These are phyloP conservation scores for Melanotaenia parkinsoni DNA, from an alignment of 2,797 vertebrate species.

Conservation along the genomic window DNA sequence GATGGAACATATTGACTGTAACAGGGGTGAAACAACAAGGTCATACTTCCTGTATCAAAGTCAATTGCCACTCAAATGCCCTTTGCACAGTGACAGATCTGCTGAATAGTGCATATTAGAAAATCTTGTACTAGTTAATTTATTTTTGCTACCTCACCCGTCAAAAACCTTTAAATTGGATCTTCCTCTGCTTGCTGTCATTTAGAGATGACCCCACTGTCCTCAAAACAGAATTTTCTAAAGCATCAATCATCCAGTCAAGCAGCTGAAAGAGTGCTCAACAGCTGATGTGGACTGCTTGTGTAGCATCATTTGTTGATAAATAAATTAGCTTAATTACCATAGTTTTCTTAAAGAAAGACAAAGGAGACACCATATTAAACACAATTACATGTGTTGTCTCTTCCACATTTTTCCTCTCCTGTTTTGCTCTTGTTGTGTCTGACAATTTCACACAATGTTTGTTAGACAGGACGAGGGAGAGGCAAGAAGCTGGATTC, in stretches of 20 bases:
- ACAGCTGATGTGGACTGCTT: conserved; percentile 19
- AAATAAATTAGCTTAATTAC: conserved; percentile 29
- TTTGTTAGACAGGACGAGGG: conserved; percentile 38
- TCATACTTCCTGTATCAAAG: conserved; percentile 47
- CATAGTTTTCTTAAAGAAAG: conserved; percentile 20
- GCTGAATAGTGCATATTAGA: conserved; percentile 5
- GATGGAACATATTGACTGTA: conserved; percentile 68
- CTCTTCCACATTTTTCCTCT: conserved; percentile 10
- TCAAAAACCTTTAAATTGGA: background rate
- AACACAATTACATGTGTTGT: background rate
- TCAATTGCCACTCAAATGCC: conserved; percentile 51
- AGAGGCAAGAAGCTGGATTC: conserved; percentile 31
- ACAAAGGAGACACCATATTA: conserved; percentile 1
- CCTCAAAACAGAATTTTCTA: conserved; percentile 46
- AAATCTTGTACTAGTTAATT: conserved; percentile 23
- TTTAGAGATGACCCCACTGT: conserved; percentile 32
- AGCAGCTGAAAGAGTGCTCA: conserved; percentile 22
- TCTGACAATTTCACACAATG: conserved; percentile 46
- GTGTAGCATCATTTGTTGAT: conserved; percentile 29
- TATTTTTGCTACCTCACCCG: background rate
- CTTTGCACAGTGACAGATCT: background rate
- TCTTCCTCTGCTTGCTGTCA: conserved; percentile 23
- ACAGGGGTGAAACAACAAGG: conserved; percentile 52
- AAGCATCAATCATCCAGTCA: conserved; percentile 31
- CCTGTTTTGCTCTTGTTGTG: conserved; percentile 5